Evolutionary conservation across 2,888 invertebrate species (phyloP).

Genomic region (Caenorhabditis sp.): DNA sequence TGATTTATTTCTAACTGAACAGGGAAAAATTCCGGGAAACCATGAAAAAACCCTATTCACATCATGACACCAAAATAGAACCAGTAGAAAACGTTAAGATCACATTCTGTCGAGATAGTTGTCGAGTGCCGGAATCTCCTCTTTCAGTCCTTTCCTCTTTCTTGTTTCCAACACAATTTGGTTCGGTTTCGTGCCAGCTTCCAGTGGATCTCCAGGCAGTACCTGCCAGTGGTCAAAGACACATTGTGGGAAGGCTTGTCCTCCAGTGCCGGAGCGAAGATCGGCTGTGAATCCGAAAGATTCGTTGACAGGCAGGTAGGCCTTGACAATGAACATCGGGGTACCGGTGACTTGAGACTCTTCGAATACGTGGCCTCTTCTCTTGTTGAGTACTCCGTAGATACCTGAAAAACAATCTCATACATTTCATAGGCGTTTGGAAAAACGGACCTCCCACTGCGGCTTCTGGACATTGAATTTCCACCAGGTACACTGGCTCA

Average conservation of each 20-base stretch:
- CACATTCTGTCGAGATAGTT: slow-evolving; percentile 99
- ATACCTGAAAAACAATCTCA: slow-evolving; percentile 89
- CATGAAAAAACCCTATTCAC: too few relatives aligned
- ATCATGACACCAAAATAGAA: too few relatives aligned
- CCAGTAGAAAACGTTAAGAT: slow-evolving; percentile 83
- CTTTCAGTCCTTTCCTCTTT: slow-evolving; percentile 99
- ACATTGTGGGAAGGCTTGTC: slow-evolving; percentile 99
- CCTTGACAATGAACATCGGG: slow-evolving; percentile 99
- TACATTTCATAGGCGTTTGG: not conserved
- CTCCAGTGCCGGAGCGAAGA: slow-evolving; percentile 95
- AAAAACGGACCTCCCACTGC: slow-evolving; percentile 79
- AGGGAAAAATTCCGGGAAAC: too few relatives aligned
- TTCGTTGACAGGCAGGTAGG: slow-evolving; percentile 99
- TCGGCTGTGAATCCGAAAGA: slow-evolving; percentile 99
- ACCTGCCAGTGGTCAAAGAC: slow-evolving; percentile 99
- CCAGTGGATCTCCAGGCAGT: slow-evolving; percentile 95
- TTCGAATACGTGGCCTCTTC: slow-evolving; percentile 98
- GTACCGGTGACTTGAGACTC: slow-evolving; percentile 91
- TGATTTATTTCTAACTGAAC: not conserved
- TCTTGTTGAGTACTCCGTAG: slow-evolving; percentile 89
- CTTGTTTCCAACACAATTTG: slow-evolving; percentile 89
- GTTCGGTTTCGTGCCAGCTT: slow-evolving; percentile 85
- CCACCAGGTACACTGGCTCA: slow-evolving; percentile 99
- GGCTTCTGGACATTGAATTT: slow-evolving; percentile 89
- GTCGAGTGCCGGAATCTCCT: slow-evolving; percentile 94